phyloP scores from a whole-genome alignment of 2,888 invertebrate species.

The Ornithoptera priamus region DNA sequence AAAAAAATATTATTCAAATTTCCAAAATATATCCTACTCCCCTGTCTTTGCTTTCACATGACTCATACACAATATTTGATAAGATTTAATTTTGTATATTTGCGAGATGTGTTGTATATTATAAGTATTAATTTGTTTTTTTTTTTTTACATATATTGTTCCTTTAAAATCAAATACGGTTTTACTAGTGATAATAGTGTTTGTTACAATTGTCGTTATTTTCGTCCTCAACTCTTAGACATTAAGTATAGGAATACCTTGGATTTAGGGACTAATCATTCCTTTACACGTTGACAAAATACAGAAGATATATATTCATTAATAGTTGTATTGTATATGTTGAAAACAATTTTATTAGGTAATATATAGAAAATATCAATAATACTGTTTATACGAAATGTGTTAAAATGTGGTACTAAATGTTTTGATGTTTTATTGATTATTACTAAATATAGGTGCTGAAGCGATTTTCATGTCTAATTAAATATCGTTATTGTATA shows the following conservation, averaged over 20 bases:
- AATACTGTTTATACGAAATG: too few species aligned
- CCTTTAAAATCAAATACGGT: slow-evolving; percentile 18
- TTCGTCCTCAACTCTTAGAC: slow-evolving; percentile 9
- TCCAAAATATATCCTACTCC: too few species aligned
- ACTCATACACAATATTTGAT: not conserved
- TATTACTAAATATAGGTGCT: slow-evolving; percentile 24
- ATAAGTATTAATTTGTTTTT: not conserved
- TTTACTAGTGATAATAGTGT: slow-evolving; percentile 18
- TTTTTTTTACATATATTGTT: slow-evolving; percentile 17
- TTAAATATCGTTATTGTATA: not conserved
- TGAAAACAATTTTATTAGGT: not conserved
- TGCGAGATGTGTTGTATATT: slow-evolving; percentile 11
- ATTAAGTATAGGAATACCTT: slow-evolving; percentile 9
- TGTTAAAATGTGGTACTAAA: slow-evolving; percentile 17
- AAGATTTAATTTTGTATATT: not conserved
- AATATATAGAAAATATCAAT: slow-evolving; percentile 3
- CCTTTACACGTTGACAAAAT: slow-evolving; percentile 5
- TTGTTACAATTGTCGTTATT: slow-evolving; percentile 20
- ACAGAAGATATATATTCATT: slow-evolving; percentile 5
- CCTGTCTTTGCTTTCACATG: too few species aligned
- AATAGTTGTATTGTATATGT: slow-evolving; percentile 6
- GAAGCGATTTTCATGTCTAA: slow-evolving; percentile 2
- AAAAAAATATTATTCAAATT: too few species aligned
- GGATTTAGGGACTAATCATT: slow-evolving; percentile 7
- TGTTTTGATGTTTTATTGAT: slow-evolving; percentile 23